A percentile compares a stretch with the other conserved stretches of the same genome.
These are phyloP conservation scores for Aythya fuligula DNA, from an alignment of 2,797 vertebrate species.

Conservation along the genomic window DNA sequence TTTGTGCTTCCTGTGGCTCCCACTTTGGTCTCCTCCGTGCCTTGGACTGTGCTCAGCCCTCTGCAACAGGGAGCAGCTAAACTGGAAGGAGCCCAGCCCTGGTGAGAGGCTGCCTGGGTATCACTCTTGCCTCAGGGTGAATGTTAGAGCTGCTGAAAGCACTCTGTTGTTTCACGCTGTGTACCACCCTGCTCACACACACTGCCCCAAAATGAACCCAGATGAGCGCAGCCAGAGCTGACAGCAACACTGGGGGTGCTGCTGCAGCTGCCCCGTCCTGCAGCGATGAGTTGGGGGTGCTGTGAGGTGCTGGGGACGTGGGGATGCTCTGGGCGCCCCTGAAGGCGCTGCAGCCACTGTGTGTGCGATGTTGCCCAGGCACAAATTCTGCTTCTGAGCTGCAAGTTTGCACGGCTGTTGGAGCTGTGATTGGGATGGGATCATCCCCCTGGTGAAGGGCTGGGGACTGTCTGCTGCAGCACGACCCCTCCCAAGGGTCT, in stretches of 20 bases:
- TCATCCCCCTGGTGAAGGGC: background rate
- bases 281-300: fast-evolving
- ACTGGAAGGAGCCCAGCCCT: background rate
- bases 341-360: background rate
- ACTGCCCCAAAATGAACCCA: background rate
- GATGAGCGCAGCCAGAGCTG: background rate
- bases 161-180: background rate
- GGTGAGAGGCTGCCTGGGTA: fast-evolving
- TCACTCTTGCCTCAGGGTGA: fast-evolving
- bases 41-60: background rate
- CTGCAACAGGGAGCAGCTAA: background rate
- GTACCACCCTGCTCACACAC: background rate
- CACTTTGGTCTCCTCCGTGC: background rate
- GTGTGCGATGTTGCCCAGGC: background rate
- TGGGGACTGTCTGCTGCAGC: background rate
- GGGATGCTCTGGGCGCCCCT: background rate
- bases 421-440: background rate
- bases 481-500: background rate
- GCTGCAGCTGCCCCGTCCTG: fast-evolving
- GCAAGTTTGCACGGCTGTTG: fast-evolving
- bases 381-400: background rate
- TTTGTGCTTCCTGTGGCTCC: background rate
- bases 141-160: background rate
- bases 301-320: background rate
- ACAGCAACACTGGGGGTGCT: fast-evolving